Evolutionary conservation across 2,888 invertebrate species (phyloP), one percentile per base, ranked within the genome.

Genomic region (Drosophila pegasa): DNA sequence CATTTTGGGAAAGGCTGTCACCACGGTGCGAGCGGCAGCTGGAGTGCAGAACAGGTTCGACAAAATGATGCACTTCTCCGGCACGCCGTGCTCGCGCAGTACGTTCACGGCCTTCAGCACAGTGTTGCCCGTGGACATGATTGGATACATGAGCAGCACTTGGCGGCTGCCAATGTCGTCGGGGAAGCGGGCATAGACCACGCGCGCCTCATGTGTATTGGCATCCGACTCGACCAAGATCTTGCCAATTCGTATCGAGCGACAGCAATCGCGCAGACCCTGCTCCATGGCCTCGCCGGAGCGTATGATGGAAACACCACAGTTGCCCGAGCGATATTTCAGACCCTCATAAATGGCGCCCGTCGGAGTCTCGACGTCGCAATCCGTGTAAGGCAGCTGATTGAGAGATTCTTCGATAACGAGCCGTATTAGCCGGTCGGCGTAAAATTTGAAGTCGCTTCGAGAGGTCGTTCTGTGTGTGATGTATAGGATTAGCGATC

Each of bases 381-480:
- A 96, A 92, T 97, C 96, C 0, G 96, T 96, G 91, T 98, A 99
- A 0, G 99, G 99, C 62, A 91, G 65, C 62, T 98, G 98, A 93
- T 99, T 99, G 29, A 99, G 93, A 74, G 99, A 99, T 92, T 99
- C 99, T 91, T 99, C 99, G 70, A 99, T 98, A 1, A 99, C 98
- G 37, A 99, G 93, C 3, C 99, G 95, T 89, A 99, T 99, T 92
- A 99, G 93, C 75, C 99, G 95, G 92, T 99, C 99, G 0, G 99
- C 99, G 92, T 98, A 99, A 93, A 99, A 99, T 91, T 99, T 98
- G 92, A 99, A 99, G 92, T 99, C 99, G 93, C 97, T 98, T 80
- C 98, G 94, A 3, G 95, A 93, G 25, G 98, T 99, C 84, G 96
- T 97, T 92, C 99, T 99, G 91, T 27, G 29, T 18, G 16, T 16